phyloP scores from a whole-genome alignment of 1,140 invertebrate species.

The Drosophila bocqueti region DNA sequence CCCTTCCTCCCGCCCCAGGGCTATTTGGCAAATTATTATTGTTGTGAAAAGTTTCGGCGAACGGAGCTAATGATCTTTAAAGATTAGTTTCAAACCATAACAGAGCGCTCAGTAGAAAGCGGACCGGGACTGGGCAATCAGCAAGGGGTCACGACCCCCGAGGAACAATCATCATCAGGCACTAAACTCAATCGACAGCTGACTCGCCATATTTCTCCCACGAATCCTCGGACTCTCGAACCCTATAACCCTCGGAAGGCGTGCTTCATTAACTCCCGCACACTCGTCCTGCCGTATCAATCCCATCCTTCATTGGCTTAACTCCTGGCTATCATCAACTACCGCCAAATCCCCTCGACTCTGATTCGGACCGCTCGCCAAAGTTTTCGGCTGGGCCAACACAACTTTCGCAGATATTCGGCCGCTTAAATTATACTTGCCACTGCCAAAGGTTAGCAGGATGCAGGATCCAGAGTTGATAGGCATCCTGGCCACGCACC shows the following conservation, averaged over 20 bases:
- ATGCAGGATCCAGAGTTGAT: conserved; percentile 53
- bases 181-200: conserved; percentile 59
- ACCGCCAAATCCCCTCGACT: conserved; percentile 34
- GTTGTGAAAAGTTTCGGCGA: conserved; percentile 41
- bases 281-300: conserved; percentile 37
- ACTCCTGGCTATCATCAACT: conserved; percentile 49
- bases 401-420: conserved; percentile 41
- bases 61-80: conserved; percentile 49
- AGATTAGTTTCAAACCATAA: conserved; percentile 46
- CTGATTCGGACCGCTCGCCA: conserved; percentile 18
- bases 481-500: conserved; percentile 34
- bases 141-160: conserved; percentile 51
- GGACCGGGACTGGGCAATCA: conserved; percentile 53
- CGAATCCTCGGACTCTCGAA: conserved; percentile 27
- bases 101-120: conserved; percentile 11
- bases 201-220: conserved; percentile 52
- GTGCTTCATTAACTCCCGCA: conserved; percentile 67
- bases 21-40: conserved; percentile 50
- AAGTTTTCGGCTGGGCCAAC: conserved; percentile 24
- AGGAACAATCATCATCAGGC: conserved; percentile 51
- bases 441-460: conserved; percentile 55
- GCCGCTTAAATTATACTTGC: conserved; percentile 64
- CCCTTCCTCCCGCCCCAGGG: conserved; percentile 22
- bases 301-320: conserved; percentile 62
- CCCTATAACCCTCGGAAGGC: conserved; percentile 32